Percentiles rank a stretch among this genome's conserved stretches.
phyloP scores from a whole-genome alignment of 2,113 vertebrate species.

The Oxyura jamaicensis region DNA sequence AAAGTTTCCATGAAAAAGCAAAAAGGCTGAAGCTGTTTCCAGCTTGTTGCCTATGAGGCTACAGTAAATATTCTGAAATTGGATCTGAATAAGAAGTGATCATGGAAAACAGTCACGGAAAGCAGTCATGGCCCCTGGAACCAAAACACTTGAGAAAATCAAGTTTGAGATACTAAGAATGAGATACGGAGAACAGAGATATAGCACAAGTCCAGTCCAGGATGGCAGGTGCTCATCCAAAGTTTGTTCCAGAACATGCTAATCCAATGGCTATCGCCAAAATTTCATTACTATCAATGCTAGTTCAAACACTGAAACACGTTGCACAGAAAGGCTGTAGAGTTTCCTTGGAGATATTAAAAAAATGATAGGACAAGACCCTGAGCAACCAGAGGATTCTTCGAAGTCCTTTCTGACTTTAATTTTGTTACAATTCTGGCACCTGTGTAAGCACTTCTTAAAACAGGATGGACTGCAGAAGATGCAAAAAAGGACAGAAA shows the following conservation, averaged over 20 bases:
- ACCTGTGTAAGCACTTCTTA: background rate
- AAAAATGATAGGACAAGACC: background rate
- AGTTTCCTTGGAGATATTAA: background rate
- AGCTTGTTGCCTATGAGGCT: background rate
- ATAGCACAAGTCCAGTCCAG: background rate
- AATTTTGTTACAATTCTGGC: background rate
- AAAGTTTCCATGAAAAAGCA: background rate
- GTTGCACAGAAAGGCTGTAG: background rate
- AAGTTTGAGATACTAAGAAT: background rate
- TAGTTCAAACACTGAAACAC: background rate
- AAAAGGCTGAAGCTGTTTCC: background rate
- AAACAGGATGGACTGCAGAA: background rate
- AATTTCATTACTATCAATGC: background rate
- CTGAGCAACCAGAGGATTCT: background rate
- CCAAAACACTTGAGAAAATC: background rate
- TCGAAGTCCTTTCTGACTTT: background rate
- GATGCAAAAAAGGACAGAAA: background rate
- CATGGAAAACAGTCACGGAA: background rate
- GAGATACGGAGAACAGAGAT: background rate
- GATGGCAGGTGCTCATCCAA: background rate
- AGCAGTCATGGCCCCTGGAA: background rate
- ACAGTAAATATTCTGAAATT: background rate
- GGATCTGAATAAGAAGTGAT: background rate
- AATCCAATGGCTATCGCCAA: background rate
- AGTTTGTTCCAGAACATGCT: background rate